These are phyloP conservation scores for Latrodectus hesperus DNA, from an alignment of 2,888 invertebrate species.

Conservation along the genomic window DNA sequence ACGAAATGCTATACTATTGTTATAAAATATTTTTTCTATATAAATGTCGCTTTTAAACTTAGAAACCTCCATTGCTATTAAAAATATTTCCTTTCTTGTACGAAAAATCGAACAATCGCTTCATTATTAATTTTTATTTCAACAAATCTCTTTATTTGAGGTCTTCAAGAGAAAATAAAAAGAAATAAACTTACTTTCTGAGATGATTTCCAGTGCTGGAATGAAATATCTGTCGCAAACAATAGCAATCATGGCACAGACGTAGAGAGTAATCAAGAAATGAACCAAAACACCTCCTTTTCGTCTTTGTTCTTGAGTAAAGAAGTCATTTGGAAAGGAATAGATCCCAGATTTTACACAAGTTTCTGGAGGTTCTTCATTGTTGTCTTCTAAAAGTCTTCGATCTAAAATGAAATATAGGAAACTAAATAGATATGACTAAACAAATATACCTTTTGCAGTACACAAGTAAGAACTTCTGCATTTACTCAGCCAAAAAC, in stretches of 20 bases:
- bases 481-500: too few species aligned
- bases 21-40: not conserved
- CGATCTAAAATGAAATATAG: constrained; percentile 19
- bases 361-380: constrained; percentile 73
- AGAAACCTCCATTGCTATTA: not conserved
- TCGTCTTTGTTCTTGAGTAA: constrained; percentile 84
- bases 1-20: not conserved
- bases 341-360: constrained; percentile 89
- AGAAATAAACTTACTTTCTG: constrained; percentile 83
- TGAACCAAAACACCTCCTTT: constrained; percentile 86
- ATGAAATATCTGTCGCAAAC: constrained; percentile 97
- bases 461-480: too few species aligned
- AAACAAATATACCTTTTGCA: too few species aligned
- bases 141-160: too few species aligned
- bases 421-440: too few species aligned
- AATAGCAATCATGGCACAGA: constrained; percentile 87
- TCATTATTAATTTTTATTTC: not conserved
- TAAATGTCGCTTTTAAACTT: not conserved
- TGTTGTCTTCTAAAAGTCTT: not conserved
- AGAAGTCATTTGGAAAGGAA: constrained; percentile 89
- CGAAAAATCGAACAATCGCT: not conserved
- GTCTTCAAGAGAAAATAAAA: not conserved
- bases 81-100: not conserved
- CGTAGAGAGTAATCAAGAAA: constrained; percentile 85
- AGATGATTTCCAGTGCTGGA: constrained; percentile 90